A percentile compares a stretch with the other conserved stretches of the same genome.
Evolutionary conservation across 2,888 invertebrate genomes (phyloP).

Genomic region (Diarsia mendica): DNA sequence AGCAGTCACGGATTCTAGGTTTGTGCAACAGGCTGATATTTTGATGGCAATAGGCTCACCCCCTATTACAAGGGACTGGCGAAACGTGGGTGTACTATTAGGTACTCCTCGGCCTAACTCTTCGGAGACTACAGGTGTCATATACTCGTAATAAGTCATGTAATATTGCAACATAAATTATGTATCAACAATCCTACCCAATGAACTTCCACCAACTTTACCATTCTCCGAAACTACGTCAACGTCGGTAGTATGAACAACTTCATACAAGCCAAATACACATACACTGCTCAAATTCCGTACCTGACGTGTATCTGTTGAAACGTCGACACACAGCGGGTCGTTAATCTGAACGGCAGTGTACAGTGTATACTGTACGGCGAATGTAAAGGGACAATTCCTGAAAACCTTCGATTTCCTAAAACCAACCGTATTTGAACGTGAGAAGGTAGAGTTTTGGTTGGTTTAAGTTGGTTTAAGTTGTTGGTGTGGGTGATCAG

Average conservation of each 20-base stretch:
- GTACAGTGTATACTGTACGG: conserved; percentile 33
- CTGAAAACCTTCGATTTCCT: background rate
- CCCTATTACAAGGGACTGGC: background rate
- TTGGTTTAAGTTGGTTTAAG: background rate
- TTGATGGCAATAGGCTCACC: background rate
- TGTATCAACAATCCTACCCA: background rate
- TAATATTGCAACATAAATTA: too few species aligned
- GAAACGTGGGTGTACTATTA: background rate
- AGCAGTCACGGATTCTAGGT: background rate
- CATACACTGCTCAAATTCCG: conserved; percentile 31
- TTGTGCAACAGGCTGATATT: background rate
- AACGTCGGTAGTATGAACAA: background rate
- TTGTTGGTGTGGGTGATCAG: conserved; percentile 11
- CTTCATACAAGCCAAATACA: conserved; percentile 34
- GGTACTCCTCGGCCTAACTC: background rate
- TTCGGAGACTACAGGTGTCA: background rate
- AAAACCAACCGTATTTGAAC: conserved; percentile 30
- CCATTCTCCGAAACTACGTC: conserved; percentile 12
- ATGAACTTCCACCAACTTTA: background rate
- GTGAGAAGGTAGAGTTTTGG: conserved; percentile 8
- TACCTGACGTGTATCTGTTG: conserved; percentile 39
- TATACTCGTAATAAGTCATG: too few species aligned
- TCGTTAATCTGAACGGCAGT: conserved; percentile 60
- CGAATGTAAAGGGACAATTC: conserved; percentile 38
- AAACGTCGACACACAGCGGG: conserved; percentile 38